Evolutionary conservation across 2,888 invertebrate species (phyloP).

Genomic region (Diplolepis rosae): DNA sequence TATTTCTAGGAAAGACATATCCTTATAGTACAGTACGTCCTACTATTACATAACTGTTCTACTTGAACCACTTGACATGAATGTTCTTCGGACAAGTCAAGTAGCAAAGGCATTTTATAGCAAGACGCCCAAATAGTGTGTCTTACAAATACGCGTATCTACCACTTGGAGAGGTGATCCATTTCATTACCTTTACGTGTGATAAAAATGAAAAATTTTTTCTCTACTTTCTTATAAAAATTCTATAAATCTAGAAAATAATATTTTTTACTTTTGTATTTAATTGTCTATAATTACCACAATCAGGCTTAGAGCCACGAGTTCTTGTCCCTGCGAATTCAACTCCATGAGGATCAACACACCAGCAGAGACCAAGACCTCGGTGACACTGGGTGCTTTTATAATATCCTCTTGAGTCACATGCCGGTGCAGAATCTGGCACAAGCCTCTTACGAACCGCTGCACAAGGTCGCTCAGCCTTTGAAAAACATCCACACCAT

Average conservation of each 20-base stretch:
- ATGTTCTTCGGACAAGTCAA: too few species aligned
- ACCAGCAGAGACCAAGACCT: slow-evolving; percentile 93
- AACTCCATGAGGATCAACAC: slow-evolving; percentile 93
- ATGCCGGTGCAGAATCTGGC: slow-evolving; percentile 79
- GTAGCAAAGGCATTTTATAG: too few species aligned
- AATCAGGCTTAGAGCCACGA: slow-evolving; percentile 83
- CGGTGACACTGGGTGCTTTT: slow-evolving; percentile 90
- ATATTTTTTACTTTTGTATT: not conserved
- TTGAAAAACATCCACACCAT: slow-evolving; percentile 89
- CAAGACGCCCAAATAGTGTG: too few species aligned
- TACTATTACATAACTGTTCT: too few species aligned
- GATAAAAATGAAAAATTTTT: too few species aligned
- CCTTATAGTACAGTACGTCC: too few species aligned
- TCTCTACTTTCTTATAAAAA: too few species aligned
- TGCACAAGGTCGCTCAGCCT: slow-evolving; percentile 87
- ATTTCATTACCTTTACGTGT: too few species aligned
- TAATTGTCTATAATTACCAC: slow-evolving; percentile 77
- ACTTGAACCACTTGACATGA: too few species aligned
- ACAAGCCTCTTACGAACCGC: slow-evolving; percentile 87
- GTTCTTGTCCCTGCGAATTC: slow-evolving; percentile 90
- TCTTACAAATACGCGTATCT: too few species aligned
- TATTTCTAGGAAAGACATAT: too few species aligned
- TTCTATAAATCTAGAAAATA: not conserved
- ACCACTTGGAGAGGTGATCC: too few species aligned
- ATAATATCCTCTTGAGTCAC: slow-evolving; percentile 91